These are phyloP conservation scores for Oligia latruncula DNA, from an alignment of 2,888 invertebrate species.

Conservation along the genomic window DNA sequence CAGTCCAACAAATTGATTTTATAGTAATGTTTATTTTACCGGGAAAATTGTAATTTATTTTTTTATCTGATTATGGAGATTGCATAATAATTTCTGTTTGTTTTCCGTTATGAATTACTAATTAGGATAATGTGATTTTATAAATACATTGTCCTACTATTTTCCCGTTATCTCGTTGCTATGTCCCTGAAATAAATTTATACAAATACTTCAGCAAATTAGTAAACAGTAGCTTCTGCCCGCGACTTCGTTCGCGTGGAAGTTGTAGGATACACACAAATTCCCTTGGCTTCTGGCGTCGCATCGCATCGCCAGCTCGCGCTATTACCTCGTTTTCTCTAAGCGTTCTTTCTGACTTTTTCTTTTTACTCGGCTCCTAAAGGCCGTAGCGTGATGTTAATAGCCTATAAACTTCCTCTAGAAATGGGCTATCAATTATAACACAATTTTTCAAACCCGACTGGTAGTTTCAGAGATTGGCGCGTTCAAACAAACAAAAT, in stretches of 20 bases:
- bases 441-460: neutral
- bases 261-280: neutral
- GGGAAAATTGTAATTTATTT: neutral
- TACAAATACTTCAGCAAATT: conserved; percentile 1
- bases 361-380: neutral
- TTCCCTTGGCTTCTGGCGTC: neutral
- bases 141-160: neutral
- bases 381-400: neutral
- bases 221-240: conserved; percentile 3
- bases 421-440: neutral
- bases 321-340: neutral
- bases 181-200: neutral
- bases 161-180: neutral
- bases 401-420: too few relatives aligned
- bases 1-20: conserved; percentile 40
- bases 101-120: neutral
- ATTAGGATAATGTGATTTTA: neutral
- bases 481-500: neutral
- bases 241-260: neutral
- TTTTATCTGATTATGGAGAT: neutral
- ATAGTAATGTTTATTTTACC: conserved; percentile 5
- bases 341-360: neutral
- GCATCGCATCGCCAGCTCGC: neutral
- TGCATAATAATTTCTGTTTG: neutral
- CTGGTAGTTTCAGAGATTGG: neutral